phyloP scores from a whole-genome alignment of 2,113 vertebrate genomes.

The Recurvirostra avosetta region DNA sequence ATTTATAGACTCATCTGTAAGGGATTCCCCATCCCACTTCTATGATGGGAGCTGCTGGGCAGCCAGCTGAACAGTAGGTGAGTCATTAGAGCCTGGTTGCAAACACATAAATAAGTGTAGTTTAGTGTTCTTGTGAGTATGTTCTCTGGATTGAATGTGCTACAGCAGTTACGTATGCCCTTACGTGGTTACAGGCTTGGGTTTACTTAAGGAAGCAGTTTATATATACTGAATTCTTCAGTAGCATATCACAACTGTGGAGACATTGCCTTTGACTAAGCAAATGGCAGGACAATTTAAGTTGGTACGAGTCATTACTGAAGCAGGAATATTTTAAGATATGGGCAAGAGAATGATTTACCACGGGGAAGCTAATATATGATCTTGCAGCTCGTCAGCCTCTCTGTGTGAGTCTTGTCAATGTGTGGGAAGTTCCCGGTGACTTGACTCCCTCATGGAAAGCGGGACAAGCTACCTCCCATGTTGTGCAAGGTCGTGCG shows the following conservation, averaged over 20 bases:
- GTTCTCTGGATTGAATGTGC: background rate
- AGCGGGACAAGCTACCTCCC: background rate
- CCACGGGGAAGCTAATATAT: background rate
- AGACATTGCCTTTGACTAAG: background rate
- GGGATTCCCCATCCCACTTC: background rate
- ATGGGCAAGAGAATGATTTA: fast-evolving
- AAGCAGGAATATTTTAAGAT: background rate
- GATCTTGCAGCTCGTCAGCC: background rate
- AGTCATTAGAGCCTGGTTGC: background rate
- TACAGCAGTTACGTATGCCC: background rate
- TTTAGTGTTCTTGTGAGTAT: background rate
- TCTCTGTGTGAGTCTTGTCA: background rate
- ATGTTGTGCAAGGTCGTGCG: background rate
- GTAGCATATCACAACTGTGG: background rate
- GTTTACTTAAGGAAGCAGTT: background rate
- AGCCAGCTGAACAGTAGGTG: background rate
- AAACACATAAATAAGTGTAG: background rate
- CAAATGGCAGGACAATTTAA: background rate
- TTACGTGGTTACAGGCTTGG: background rate
- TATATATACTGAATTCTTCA: background rate
- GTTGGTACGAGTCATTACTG: background rate
- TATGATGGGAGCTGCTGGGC: background rate
- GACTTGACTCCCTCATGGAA: background rate
- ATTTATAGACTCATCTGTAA: background rate
- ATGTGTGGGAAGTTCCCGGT: background rate